Conservation (phyloP, 2,888 invertebrate species). For the Kryphioiulus occultus region DNA sequence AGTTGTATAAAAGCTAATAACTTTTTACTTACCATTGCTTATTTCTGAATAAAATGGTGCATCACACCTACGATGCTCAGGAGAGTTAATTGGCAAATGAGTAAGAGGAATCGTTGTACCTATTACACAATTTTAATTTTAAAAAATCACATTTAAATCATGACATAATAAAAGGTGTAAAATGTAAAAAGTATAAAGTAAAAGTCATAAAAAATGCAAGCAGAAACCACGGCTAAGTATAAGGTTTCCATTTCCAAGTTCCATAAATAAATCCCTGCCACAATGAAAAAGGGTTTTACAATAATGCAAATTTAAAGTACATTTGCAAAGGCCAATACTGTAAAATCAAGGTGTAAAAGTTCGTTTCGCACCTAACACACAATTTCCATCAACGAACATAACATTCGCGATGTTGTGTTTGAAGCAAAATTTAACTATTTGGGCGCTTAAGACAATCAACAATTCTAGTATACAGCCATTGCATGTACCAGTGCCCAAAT, state of each 20-base stretch:
- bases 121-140: conserved; percentile 11
- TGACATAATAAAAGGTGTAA: conserved; percentile 21
- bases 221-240: conserved; percentile 25
- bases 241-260: conserved; percentile 27
- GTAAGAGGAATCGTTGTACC: not conserved
- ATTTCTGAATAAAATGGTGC: not conserved
- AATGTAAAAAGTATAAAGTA: conserved; percentile 32
- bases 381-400: not conserved
- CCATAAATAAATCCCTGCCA: conserved; percentile 31
- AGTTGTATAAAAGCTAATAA: not conserved
- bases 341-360: not conserved
- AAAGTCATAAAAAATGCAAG: conserved; percentile 27
- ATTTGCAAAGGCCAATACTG: conserved; percentile 19
- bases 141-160: conserved; percentile 31
- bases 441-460: not conserved
- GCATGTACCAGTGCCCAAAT: not conserved
- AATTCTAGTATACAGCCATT: not conserved
- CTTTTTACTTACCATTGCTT: not conserved
- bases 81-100: not conserved
- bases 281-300: conserved; percentile 21
- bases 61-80: not conserved
- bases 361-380: not conserved
- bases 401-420: not conserved
- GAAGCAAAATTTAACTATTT: not conserved
- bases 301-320: not conserved